These are phyloP conservation scores for Ophion ellenae DNA, from an alignment of 2,888 invertebrate species.

Conservation along the genomic window DNA sequence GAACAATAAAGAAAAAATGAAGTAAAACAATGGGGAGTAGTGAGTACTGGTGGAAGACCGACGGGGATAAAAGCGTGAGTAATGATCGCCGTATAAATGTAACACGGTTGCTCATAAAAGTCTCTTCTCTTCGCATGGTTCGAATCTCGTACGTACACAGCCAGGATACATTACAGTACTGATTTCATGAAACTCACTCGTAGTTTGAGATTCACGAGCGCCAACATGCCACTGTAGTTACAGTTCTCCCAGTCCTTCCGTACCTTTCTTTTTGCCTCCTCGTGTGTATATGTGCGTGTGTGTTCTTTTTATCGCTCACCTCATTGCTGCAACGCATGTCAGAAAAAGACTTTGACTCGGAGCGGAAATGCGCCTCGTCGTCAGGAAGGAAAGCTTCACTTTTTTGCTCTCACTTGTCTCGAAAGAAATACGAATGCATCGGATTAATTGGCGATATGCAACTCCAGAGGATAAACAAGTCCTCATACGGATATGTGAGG, in stretches of 20 bases:
- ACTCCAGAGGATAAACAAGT: conserved; percentile 5
- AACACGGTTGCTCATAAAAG: conserved; percentile 66
- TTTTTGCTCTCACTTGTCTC: conserved; percentile 8
- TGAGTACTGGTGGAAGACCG: conserved; percentile 50
- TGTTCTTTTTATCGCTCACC: conserved; percentile 10
- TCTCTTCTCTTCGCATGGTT: conserved; percentile 43
- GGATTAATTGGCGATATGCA: conserved; percentile 10
- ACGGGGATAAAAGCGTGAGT: conserved; percentile 66
- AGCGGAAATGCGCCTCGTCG: conserved; percentile 71
- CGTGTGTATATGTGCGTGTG: not conserved
- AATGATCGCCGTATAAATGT: conserved; percentile 70
- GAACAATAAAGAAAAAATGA: conserved; percentile 33
- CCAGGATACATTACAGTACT: conserved; percentile 38
- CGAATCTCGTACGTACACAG: conserved; percentile 25
- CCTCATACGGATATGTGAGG: not conserved
- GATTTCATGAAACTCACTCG: conserved; percentile 51
- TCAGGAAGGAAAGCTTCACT: conserved; percentile 66
- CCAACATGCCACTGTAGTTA: conserved; percentile 41
- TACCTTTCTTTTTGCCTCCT: not conserved
- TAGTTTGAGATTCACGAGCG: conserved; percentile 33
- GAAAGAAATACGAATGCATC: conserved; percentile 8
- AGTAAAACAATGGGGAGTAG: conserved; percentile 46
- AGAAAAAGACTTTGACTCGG: conserved; percentile 69
- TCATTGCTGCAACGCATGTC: conserved; percentile 14
- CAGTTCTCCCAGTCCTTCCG: conserved; percentile 19